Evolutionary conservation across 2,113 vertebrate genomes (phyloP).

Genomic region (Australoheros scitulus): DNA sequence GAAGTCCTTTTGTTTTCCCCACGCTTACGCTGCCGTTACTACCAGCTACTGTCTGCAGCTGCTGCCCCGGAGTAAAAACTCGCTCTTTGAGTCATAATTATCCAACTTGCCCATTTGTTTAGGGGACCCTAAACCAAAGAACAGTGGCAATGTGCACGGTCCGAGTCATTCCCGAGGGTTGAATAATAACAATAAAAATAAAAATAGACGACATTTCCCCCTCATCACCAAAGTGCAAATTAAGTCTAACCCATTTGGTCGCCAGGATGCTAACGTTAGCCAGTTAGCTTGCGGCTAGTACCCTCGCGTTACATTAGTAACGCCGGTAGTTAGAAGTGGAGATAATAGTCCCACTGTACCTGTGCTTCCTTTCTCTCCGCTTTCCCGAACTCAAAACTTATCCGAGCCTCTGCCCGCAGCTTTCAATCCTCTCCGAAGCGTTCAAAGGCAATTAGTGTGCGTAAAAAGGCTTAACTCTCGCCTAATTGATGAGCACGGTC

Average conservation of each 20-base stretch:
- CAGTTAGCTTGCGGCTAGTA: constrained; percentile 65
- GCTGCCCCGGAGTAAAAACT: constrained; percentile 23
- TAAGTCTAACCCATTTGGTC: constrained; percentile 44
- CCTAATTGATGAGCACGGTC: constrained; percentile 63
- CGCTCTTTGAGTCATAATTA: constrained; percentile 15
- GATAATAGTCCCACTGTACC: constrained; percentile 67
- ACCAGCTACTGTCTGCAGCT: constrained; percentile 20
- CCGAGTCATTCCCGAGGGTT: background rate
- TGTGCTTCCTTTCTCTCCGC: constrained; percentile 42
- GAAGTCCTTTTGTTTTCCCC: constrained; percentile 70
- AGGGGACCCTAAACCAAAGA: background rate
- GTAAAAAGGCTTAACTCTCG: constrained; percentile 39
- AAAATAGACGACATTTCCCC: background rate
- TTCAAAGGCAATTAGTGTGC: background rate
- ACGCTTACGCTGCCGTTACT: constrained; percentile 44
- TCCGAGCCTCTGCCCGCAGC: background rate
- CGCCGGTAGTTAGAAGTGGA: constrained; percentile 69
- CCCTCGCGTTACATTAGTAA: constrained; percentile 71
- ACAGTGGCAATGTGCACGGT: background rate
- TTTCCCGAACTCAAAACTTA: constrained; percentile 54
- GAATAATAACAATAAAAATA: background rate
- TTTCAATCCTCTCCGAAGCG: background rate
- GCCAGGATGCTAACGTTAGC: constrained; percentile 72
- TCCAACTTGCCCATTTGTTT: constrained; percentile 2
- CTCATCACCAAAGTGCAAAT: constrained; percentile 32